phyloP scores from a whole-genome alignment of 2,888 invertebrate genomes.

The Lasioglossum pauxillum region DNA sequence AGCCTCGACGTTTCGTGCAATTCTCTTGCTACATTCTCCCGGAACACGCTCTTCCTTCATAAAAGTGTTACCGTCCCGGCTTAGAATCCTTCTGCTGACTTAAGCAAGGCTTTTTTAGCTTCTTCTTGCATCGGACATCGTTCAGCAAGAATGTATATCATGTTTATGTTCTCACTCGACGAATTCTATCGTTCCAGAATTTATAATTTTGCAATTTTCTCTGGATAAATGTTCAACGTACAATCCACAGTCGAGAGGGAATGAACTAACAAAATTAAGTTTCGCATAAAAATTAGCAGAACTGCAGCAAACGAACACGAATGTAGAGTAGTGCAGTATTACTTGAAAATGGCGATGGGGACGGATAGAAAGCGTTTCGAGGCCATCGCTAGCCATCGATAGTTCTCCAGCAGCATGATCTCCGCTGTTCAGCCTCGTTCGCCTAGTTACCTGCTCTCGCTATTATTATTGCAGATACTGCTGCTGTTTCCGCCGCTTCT shows the following conservation, averaged over 20 bases:
- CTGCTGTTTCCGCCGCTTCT: conserved; percentile 16
- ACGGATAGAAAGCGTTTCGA: not conserved
- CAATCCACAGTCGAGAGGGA: not conserved
- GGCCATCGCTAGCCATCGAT: not conserved
- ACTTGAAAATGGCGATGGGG: not conserved
- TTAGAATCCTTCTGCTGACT: not conserved
- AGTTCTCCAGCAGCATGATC: not conserved
- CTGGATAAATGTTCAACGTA: not conserved
- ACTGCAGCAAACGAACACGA: not conserved
- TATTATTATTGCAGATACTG: conserved; percentile 46
- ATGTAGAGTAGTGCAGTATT: not conserved
- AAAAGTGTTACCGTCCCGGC: not conserved
- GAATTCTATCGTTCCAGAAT: not conserved
- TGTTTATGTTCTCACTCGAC: not conserved
- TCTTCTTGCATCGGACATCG: not conserved
- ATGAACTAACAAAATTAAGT: not conserved
- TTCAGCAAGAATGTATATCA: not conserved
- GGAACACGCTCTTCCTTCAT: not conserved
- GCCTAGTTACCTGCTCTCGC: conserved; percentile 19
- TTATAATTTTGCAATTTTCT: not conserved
- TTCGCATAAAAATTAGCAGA: not conserved
- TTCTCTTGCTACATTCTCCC: not conserved
- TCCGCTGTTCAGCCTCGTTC: not conserved
- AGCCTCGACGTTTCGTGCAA: not conserved
- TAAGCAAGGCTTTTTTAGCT: not conserved